A percentile compares a stretch with the other conserved stretches of the same genome.
Evolutionary conservation across 2,888 invertebrate genomes (phyloP).

Genomic region (Petrolisthes manimaculis): DNA sequence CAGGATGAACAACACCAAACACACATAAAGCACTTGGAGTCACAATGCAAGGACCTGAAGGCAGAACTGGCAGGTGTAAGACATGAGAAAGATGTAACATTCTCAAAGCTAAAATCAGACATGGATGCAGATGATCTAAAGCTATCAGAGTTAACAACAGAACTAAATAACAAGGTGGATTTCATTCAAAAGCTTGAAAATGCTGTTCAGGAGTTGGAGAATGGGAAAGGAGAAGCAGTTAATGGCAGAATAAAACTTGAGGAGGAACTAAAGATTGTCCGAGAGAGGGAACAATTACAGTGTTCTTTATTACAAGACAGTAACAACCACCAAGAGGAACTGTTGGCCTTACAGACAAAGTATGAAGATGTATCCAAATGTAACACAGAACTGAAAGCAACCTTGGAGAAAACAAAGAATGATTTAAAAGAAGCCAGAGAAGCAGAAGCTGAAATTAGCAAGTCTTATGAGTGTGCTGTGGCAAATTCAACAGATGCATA

Average conservation of each 20-base stretch:
- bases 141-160: too few relatives aligned
- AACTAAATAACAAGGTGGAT: conserved; percentile 8
- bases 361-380: conserved; percentile 15
- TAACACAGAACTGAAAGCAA: conserved; percentile 6
- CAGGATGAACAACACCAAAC: conserved; percentile 3
- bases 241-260: background rate
- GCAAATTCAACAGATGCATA: conserved; percentile 12
- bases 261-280: background rate
- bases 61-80: conserved; percentile 8
- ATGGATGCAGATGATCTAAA: too few relatives aligned
- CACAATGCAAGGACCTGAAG: background rate
- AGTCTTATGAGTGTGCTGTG: background rate
- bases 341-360: background rate
- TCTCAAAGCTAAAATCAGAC: background rate
- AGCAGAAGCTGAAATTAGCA: conserved; percentile 31
- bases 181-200: background rate
- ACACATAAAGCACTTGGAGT: too few relatives aligned
- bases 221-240: conserved; percentile 15
- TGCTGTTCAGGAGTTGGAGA: conserved; percentile 2
- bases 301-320: background rate
- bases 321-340: conserved; percentile 22
- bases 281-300: background rate
- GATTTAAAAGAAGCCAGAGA: conserved; percentile 15
- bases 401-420: conserved; percentile 12
- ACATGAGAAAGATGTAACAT: background rate